A percentile compares a stretch with the other conserved stretches of the same genome.
Evolutionary conservation across 2,113 vertebrate species (phyloP).

Genomic region (Semnornis frantzii): DNA sequence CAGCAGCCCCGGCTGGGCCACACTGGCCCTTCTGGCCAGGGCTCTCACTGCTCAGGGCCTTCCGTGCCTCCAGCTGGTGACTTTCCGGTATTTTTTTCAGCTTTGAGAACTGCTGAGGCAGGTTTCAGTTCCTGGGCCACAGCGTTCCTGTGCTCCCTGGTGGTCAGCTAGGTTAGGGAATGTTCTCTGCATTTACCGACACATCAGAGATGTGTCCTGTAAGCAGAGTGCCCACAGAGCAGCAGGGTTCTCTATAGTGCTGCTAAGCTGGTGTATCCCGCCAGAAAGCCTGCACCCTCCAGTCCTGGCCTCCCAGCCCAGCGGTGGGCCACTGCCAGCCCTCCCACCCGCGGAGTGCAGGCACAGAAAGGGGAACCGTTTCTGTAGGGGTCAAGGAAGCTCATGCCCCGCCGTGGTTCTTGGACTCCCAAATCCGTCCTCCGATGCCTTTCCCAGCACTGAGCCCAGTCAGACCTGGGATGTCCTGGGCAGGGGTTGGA

Average conservation of each 20-base stretch:
- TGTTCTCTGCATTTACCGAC: background rate
- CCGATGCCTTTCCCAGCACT: background rate
- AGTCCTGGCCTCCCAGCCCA: background rate
- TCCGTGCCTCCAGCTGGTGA: background rate
- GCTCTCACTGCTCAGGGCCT: background rate
- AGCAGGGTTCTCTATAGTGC: fast-evolving
- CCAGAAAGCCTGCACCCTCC: fast-evolving
- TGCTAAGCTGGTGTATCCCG: background rate
- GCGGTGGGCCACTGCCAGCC: too few species aligned
- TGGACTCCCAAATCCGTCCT: background rate
- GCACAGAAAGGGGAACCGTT: background rate
- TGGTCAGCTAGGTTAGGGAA: background rate
- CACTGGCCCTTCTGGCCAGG: fast-evolving
- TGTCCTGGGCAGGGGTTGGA: background rate
- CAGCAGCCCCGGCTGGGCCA: background rate
- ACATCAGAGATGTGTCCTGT: fast-evolving
- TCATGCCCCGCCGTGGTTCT: fast-evolving
- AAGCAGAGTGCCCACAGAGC: background rate
- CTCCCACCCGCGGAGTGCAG: background rate
- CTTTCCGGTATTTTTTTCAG: background rate
- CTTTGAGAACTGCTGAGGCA: background rate
- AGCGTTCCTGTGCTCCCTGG: background rate
- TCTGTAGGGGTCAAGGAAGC: background rate
- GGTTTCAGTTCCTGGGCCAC: background rate
- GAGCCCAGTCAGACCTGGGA: background rate